These are phyloP conservation scores for Uloborus plumipes DNA, from an alignment of 2,888 invertebrate genomes.

Conservation along the genomic window DNA sequence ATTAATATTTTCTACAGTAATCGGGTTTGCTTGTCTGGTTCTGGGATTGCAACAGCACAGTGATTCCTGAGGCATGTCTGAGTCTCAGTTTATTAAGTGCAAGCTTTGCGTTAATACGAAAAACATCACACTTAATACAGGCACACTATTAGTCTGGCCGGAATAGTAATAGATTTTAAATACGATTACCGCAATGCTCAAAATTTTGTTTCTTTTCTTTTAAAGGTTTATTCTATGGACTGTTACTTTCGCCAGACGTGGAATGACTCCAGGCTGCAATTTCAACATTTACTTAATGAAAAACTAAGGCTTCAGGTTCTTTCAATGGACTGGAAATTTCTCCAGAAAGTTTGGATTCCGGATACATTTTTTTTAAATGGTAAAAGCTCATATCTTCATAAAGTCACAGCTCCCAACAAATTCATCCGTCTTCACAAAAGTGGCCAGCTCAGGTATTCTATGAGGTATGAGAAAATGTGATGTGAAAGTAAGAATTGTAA, in stretches of 20 bases:
- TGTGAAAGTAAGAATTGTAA: neutral
- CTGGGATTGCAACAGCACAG: too few relatives aligned
- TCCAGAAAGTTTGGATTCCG: conserved; percentile 95
- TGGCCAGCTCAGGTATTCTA: conserved; percentile 66
- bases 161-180: too few relatives aligned
- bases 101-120: too few relatives aligned
- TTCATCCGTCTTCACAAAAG: conserved; percentile 85
- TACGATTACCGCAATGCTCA: too few relatives aligned
- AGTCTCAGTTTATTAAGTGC: too few relatives aligned
- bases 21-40: too few relatives aligned
- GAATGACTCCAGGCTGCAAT: conserved; percentile 83
- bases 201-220: conserved; percentile 48
- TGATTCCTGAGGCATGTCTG: too few relatives aligned
- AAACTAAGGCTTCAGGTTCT: conserved; percentile 77
- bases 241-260: conserved; percentile 91
- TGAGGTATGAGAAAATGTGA: conserved; percentile 63
- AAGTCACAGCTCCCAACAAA: conserved; percentile 95
- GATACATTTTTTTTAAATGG: conserved; percentile 97
- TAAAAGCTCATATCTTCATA: conserved; percentile 94
- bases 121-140: too few relatives aligned
- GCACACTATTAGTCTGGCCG: too few relatives aligned
- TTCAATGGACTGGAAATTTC: conserved; percentile 83
- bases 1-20: too few relatives aligned
- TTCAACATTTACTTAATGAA: conserved; percentile 71
- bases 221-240: conserved; percentile 87